A percentile compares a stretch with the other conserved stretches of the same genome.
phyloP scores from a whole-genome alignment of 2,113 vertebrate genomes.

The Apteryx mantelli region DNA sequence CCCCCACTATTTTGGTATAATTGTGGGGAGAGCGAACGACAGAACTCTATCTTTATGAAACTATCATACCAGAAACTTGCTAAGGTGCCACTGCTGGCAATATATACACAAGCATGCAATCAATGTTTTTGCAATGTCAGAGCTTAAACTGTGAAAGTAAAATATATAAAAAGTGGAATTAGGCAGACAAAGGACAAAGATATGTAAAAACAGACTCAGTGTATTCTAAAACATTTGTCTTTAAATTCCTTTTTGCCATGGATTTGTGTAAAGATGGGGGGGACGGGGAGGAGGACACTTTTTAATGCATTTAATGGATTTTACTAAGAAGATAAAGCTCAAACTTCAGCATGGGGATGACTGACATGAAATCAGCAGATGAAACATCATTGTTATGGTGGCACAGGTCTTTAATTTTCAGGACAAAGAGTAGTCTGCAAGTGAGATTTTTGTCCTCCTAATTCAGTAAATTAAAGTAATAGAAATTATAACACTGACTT shows the following conservation, averaged over 20 bases:
- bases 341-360: neutral
- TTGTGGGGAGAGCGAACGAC: neutral
- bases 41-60: neutral
- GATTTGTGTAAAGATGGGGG: neutral
- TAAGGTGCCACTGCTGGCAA: neutral
- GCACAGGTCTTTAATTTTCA: neutral
- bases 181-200: neutral
- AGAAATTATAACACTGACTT: neutral
- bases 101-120: neutral
- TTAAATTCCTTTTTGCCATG: neutral
- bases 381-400: neutral
- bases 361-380: neutral
- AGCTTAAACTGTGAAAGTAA: neutral
- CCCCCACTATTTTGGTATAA: neutral
- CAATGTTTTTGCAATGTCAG: neutral
- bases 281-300: neutral
- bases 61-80: neutral
- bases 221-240: neutral
- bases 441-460: neutral
- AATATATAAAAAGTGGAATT: neutral
- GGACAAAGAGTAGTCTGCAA: neutral
- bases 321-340: neutral
- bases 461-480: constrained; percentile 17
- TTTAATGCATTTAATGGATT: neutral
- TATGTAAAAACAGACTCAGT: neutral